These are phyloP conservation scores for Epicampocera succincta DNA, from an alignment of 2,888 invertebrate genomes.

Conservation along the genomic window DNA sequence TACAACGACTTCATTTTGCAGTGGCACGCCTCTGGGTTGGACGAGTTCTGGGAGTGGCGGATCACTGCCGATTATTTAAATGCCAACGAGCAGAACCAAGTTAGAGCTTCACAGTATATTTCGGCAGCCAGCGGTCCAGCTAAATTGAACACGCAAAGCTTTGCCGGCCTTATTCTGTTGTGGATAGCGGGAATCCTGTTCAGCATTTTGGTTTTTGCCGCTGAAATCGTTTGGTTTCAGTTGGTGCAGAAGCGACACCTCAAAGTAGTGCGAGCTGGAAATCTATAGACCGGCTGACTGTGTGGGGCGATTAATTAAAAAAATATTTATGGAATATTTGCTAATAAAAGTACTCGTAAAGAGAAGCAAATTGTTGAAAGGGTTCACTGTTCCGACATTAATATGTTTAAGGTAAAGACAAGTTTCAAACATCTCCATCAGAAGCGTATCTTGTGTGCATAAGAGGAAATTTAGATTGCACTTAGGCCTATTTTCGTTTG, in stretches of 20 bases:
- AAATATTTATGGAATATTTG: no score
- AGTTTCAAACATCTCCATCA: no score
- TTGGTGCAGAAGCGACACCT: background rate
- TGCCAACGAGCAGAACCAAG: constrained; percentile 74
- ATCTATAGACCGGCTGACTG: no score
- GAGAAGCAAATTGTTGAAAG: no score
- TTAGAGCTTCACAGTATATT: constrained; percentile 72
- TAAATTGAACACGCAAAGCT: constrained; percentile 74
- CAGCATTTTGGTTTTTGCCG: background rate
- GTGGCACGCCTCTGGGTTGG: constrained; percentile 85
- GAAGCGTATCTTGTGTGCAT: no score
- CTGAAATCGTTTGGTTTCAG: constrained; percentile 17
- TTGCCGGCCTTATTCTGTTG: constrained; percentile 75
- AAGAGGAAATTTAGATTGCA: no score
- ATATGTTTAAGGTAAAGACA: no score
- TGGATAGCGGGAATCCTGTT: constrained; percentile 74
- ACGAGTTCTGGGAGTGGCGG: constrained; percentile 85
- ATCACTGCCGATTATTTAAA: constrained; percentile 73
- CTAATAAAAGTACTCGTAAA: no score
- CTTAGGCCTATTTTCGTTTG: no score
- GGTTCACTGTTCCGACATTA: no score
- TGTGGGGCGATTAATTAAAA: no score
- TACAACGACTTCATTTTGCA: constrained; percentile 83
- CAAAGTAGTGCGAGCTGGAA: background rate
- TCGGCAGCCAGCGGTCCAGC: constrained; percentile 73